Base-by-base conservation (phyloP, 2,113 vertebrate genomes). In the Rhinopomastus cyanomelas region DNA sequence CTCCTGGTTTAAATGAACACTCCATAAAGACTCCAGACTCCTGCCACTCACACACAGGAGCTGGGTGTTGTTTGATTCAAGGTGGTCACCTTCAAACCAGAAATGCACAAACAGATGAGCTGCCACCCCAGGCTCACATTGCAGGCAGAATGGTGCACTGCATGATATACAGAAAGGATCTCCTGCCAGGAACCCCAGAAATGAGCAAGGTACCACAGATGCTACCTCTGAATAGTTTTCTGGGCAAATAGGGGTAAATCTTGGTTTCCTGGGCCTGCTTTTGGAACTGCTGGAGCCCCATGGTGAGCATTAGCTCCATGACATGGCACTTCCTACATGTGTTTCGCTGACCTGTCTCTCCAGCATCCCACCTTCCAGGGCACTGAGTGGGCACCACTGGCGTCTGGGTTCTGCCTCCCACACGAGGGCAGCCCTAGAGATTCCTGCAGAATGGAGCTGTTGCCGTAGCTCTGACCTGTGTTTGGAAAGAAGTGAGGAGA, bases 51-150 rank as follows among this genome's bases (percentile, higher is more conserved):
- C 36, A 29, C 29, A 11, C 15, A 4, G 60, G 39, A 57, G 15
- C 53, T 66, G 34, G 27, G 23, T 61, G 55, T 72, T 29, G 10
- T 72, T 56, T 34, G 25, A 36, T 32, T 25, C 8, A 39, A 57
- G 21, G 42, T 62, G 26, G 52, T 42, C 21, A 23, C 49, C 39
- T 68, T 51, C 64, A 71, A 48, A 39, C 17, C 59, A 65, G 57
- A 76, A 59, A n/a, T 1, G 4, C 0, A 0, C 12, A 22, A 22
- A 23, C 21, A 23, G 36, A 25, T 25, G 46, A 65, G 34, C 39
- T 37, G 7, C 29, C n/a, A 51, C 12, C 30, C 25, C 12, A 23
- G 42, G 34, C 53, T 73, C 53, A 23, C 5, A 0, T n/a, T 49
- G 42, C 2, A 19, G 12, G 7, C 36, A 46, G n/a, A 51, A 76